These are phyloP conservation scores for Daktulosphaira vitifoliae DNA, from an alignment of 1,140 invertebrate genomes.

Conservation along the genomic window DNA sequence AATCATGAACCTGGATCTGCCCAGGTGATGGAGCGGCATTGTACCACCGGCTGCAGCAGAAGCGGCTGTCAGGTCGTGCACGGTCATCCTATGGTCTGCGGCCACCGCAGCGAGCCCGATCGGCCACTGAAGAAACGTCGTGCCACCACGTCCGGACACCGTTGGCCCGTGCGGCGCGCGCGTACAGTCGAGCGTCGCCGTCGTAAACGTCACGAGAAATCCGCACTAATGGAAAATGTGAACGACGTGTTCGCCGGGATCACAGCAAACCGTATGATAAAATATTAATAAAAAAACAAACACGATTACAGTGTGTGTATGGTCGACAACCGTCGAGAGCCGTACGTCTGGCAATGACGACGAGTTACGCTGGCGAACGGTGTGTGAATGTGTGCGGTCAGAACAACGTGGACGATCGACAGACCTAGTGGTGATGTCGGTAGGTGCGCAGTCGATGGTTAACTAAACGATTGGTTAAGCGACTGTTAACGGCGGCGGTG, in stretches of 20 bases:
- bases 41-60: slow-evolving; percentile 36
- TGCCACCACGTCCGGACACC: slow-evolving; percentile 11
- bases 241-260: no score
- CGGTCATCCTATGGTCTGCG: slow-evolving; percentile 36
- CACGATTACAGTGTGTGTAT: no score
- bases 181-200: no score
- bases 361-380: no score
- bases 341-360: no score
- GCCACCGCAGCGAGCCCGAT: background rate
- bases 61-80: slow-evolving; percentile 37
- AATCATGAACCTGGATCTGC: slow-evolving; percentile 42
- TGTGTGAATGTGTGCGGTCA: background rate
- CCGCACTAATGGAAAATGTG: no score
- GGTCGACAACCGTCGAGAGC: no score
- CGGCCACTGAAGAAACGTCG: background rate
- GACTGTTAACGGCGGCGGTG: slow-evolving; percentile 29
- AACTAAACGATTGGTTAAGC: slow-evolving; percentile 33
- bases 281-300: no score
- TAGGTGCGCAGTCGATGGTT: slow-evolving; percentile 24
- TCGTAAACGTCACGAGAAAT: no score
- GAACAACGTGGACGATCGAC: background rate
- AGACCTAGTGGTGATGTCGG: background rate
- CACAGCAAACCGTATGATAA: no score
- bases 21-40: slow-evolving; percentile 37
- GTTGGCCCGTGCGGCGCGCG: background rate